Evolutionary conservation across 2,888 invertebrate species (phyloP).

Genomic region (Creontiades dilutus): DNA sequence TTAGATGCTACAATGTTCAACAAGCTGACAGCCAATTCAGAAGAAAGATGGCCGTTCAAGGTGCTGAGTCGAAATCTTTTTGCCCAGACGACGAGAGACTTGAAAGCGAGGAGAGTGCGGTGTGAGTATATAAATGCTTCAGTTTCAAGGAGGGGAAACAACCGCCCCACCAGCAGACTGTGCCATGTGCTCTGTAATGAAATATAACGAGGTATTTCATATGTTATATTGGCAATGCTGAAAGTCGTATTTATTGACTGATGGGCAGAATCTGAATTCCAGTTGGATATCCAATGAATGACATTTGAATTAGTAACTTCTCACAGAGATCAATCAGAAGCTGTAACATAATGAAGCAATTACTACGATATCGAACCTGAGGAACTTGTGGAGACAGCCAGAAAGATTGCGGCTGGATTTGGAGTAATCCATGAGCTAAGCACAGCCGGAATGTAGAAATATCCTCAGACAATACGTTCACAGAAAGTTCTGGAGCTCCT

Average conservation of each 20-base stretch:
- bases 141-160: conserved; percentile 72
- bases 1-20: conserved; percentile 81
- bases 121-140: conserved; percentile 71
- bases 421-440: conserved; percentile 72
- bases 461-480: conserved; percentile 49
- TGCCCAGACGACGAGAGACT: conserved; percentile 71
- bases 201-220: too few species aligned
- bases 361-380: conserved; percentile 45
- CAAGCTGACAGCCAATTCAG: conserved; percentile 77
- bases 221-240: too few species aligned
- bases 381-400: conserved; percentile 65
- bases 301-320: too few species aligned
- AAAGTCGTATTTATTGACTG: too few species aligned
- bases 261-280: too few species aligned
- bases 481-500: conserved; percentile 64
- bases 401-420: conserved; percentile 66
- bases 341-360: too few species aligned
- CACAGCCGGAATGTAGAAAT: conserved; percentile 68
- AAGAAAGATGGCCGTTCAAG: conserved; percentile 45
- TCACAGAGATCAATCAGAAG: too few species aligned
- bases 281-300: too few species aligned
- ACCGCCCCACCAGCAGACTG: conserved; percentile 68
- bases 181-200: conserved; percentile 69
- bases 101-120: conserved; percentile 74
- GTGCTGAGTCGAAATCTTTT: conserved; percentile 46